Conservation (phyloP, 2,113 vertebrate species). For the Lonchura striata region DNA sequence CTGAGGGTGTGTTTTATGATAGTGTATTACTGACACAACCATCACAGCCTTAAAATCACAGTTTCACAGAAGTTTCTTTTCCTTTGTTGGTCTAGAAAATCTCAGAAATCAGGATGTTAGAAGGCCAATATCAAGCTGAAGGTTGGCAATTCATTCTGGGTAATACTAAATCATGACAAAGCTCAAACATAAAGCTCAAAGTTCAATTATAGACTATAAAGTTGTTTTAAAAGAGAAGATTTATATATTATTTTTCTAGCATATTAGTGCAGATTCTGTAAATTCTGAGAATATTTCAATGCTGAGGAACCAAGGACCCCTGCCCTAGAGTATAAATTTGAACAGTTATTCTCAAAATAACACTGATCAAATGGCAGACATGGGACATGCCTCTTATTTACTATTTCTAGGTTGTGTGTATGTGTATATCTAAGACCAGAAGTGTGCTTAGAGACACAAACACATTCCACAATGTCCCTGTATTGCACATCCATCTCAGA, state of each 20-base stretch:
- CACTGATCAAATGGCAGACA: conserved; percentile 2
- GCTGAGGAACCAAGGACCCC: conserved; percentile 36
- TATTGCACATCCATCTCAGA: neutral
- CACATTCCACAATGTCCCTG: neutral
- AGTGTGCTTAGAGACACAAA: neutral
- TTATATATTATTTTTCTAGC: conserved; percentile 74
- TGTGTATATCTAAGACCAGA: neutral
- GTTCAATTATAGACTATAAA: conserved; percentile 74
- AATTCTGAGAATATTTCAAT: conserved; percentile 69
- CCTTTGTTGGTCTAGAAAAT: conserved; percentile 24
- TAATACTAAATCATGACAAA: conserved; percentile 75
- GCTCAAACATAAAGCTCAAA: conserved; percentile 67
- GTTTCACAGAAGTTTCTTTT: neutral
- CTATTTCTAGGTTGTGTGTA: neutral
- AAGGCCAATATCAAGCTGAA: conserved; percentile 65
- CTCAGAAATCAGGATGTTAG: conserved; percentile 62
- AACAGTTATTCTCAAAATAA: conserved; percentile 49
- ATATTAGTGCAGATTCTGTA: conserved; percentile 71
- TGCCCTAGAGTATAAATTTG: conserved; percentile 70
- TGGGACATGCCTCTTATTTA: neutral
- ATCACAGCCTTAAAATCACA: conserved; percentile 54
- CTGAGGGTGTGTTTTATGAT: conserved; percentile 32
- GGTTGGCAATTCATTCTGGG: conserved; percentile 72
- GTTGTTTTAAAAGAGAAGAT: conserved; percentile 65
- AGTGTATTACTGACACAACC: conserved; percentile 48